These are phyloP conservation scores for Propithecus perrieri DNA, from an alignment of 2,797 vertebrate species.

Conservation along the genomic window DNA sequence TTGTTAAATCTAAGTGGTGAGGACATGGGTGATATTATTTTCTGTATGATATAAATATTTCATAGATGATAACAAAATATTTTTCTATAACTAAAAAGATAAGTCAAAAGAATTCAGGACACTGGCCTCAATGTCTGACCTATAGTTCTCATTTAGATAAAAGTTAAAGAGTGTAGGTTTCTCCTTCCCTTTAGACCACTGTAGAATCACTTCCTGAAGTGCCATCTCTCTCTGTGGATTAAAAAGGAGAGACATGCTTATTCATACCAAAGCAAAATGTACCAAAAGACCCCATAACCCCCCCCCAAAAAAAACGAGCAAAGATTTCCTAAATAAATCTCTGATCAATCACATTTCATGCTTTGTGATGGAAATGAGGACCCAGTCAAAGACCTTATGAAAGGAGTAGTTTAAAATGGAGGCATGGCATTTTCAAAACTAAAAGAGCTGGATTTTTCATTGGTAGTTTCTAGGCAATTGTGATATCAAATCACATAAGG, in stretches of 20 bases:
- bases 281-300: background rate
- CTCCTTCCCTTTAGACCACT: background rate
- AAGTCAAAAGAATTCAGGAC: background rate
- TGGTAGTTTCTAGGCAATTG: background rate
- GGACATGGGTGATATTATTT: background rate
- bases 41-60: background rate
- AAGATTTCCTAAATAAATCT: background rate
- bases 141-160: background rate
- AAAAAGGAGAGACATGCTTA: background rate
- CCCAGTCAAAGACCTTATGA: background rate
- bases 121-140: background rate
- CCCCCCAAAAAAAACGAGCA: background rate
- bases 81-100: background rate
- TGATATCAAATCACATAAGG: background rate
- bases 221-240: background rate
- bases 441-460: background rate
- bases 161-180: background rate
- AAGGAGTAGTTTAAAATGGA: background rate
- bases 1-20: background rate
- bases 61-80: background rate
- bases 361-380: background rate
- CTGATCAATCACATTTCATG: background rate
- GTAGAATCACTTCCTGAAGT: background rate
- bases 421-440: constrained; percentile 21
- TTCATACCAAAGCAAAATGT: background rate